A percentile compares a stretch with the other conserved stretches of the same genome.
These are phyloP conservation scores for Danio choprae DNA, from an alignment of 2,797 vertebrate genomes.

Conservation along the genomic window DNA sequence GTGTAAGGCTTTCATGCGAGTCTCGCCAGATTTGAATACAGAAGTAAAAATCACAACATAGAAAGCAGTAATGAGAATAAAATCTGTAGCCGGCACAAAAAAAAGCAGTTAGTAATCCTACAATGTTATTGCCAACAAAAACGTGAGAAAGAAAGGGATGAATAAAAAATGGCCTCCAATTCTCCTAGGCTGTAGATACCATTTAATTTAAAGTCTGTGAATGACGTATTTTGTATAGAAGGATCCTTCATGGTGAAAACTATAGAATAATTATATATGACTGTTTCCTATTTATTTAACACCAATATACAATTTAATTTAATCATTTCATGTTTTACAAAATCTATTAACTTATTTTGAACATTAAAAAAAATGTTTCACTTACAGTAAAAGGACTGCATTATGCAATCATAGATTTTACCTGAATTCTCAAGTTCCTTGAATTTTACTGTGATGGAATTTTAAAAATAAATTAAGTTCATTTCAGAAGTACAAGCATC, in stretches of 20 bases:
- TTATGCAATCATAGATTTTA: too few species aligned
- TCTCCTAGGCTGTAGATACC: conserved; percentile 49
- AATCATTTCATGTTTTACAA: too few species aligned
- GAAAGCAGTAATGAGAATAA: conserved; percentile 68
- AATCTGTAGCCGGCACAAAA: conserved; percentile 65
- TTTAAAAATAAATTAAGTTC: not conserved
- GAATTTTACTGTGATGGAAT: not conserved
- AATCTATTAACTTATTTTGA: too few species aligned
- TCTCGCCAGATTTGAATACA: conserved; percentile 61
- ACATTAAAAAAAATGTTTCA: too few species aligned
- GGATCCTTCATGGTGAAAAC: conserved; percentile 10
- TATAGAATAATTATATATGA: too few species aligned
- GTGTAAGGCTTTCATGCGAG: conserved; percentile 67
- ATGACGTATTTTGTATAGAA: not conserved
- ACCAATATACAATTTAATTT: too few species aligned
- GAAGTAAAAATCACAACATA: conserved; percentile 72
- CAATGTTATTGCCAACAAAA: conserved; percentile 59
- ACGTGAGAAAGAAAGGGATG: conserved; percentile 55
- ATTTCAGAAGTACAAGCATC: not conserved
- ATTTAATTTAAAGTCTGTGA: conserved; percentile 41
- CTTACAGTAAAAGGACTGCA: too few species aligned
- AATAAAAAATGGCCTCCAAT: conserved; percentile 58
- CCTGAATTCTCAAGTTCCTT: not conserved
- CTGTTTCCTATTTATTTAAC: too few species aligned
- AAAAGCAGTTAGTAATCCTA: conserved; percentile 65